These are phyloP conservation scores for Pleuronectes platessa DNA, from an alignment of 2,113 vertebrate species.

Conservation along the genomic window DNA sequence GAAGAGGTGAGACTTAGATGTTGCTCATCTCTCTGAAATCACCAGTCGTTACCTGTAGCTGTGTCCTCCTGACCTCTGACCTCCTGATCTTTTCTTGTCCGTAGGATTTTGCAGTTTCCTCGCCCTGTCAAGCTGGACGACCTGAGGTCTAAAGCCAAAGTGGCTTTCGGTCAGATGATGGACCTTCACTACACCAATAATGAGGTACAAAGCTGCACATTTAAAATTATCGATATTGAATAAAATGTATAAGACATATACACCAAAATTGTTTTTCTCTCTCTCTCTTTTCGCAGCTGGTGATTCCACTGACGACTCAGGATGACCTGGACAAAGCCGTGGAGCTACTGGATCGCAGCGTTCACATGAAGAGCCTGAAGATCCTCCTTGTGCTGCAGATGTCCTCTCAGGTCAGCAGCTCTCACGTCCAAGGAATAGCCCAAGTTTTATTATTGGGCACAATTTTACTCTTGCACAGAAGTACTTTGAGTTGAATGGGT, in stretches of 20 bases:
- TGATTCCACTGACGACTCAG: slow-evolving; percentile 95
- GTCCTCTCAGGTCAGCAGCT: slow-evolving; percentile 86
- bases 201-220: slow-evolving; percentile 82
- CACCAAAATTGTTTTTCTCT: accelerated
- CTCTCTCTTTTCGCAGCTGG: slow-evolving; percentile 81
- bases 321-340: slow-evolving; percentile 98
- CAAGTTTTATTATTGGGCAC: background rate
- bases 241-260: too few relatives aligned
- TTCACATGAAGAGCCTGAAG: slow-evolving; percentile 99
- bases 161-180: slow-evolving; percentile 96
- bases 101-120: slow-evolving; percentile 93
- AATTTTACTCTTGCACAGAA: too few relatives aligned
- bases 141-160: slow-evolving; percentile 91
- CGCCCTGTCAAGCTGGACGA: slow-evolving; percentile 96
- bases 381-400: slow-evolving; percentile 92
- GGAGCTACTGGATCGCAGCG: slow-evolving; percentile 94
- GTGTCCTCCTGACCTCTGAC: slow-evolving; percentile 23
- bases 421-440: background rate
- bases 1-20: slow-evolving; percentile 87
- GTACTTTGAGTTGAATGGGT: too few relatives aligned
- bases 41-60: background rate
- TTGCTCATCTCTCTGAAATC: background rate
- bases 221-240: background rate
- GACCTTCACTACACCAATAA: slow-evolving; percentile 99
- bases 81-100: slow-evolving; percentile 1